phyloP scores from a whole-genome alignment of 2,113 vertebrate species.

The Eublepharis macularius region DNA sequence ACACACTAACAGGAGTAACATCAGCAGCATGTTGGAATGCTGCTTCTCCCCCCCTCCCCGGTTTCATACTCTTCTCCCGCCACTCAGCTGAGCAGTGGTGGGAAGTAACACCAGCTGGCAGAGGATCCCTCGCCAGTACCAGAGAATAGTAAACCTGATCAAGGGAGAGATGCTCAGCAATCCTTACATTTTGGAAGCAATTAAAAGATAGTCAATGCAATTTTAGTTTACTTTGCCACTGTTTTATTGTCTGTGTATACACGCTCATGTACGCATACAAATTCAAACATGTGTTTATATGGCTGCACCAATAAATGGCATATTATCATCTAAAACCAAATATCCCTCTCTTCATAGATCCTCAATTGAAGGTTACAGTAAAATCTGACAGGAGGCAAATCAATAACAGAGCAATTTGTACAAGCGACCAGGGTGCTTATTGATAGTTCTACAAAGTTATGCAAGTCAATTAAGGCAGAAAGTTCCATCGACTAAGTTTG shows the following conservation, averaged over 20 bases:
- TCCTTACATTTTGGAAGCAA: not conserved
- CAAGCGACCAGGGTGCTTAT: constrained; percentile 34
- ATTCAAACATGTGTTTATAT: no score
- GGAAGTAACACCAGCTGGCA: no score
- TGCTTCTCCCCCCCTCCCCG: no score
- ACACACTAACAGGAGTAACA: no score
- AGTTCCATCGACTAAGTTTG: constrained; percentile 44
- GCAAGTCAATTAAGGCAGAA: constrained; percentile 47
- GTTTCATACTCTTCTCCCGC: no score
- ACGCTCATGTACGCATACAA: not conserved
- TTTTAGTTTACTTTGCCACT: not conserved
- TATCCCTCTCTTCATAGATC: constrained; percentile 17
- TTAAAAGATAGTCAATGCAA: not conserved
- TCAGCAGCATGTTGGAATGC: no score
- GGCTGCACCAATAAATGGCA: not conserved
- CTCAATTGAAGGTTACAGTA: constrained; percentile 29
- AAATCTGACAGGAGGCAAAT: constrained; percentile 47
- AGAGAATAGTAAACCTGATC: no score
- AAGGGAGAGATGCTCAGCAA: no score
- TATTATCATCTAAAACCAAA: not conserved
- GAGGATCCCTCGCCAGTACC: no score
- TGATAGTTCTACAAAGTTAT: constrained; percentile 30
- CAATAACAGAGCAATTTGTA: constrained; percentile 45
- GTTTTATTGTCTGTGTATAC: not conserved
- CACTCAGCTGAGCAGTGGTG: no score